Conservation (phyloP, 2,888 invertebrate genomes). For the Eumerus sabulonum region DNA sequence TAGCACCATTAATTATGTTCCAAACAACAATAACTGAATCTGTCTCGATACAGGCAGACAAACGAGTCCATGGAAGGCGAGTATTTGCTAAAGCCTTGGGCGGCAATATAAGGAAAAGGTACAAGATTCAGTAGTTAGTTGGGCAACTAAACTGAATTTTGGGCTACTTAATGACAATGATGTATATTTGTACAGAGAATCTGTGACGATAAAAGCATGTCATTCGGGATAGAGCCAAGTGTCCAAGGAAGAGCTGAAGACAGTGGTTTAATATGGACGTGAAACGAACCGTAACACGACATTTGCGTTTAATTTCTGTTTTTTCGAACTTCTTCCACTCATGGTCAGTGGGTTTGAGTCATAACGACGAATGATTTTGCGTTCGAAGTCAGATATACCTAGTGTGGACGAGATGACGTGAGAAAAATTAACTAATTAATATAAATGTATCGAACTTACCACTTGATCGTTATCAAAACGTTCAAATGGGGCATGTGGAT, state of each 20-base stretch:
- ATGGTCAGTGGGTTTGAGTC: background rate
- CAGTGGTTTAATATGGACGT: background rate
- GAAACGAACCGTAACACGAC: background rate
- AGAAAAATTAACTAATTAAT: constrained; percentile 27
- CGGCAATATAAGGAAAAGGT: constrained; percentile 1
- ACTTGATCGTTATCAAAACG: constrained; percentile 23
- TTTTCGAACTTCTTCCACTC: too few species aligned
- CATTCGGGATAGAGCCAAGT: too few species aligned
- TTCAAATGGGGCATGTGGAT: background rate
- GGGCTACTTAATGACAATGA: constrained; percentile 36
- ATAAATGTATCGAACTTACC: constrained; percentile 21
- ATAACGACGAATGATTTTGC: constrained; percentile 24
- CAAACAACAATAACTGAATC: constrained; percentile 61
- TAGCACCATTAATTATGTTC: constrained; percentile 60
- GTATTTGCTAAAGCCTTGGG: too few species aligned
- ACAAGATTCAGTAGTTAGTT: constrained; percentile 20
- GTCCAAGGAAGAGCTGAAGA: background rate
- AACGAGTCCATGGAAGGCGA: background rate
- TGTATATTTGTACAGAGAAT: constrained; percentile 21
- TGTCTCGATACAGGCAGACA: constrained; percentile 21
- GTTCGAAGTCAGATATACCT: background rate
- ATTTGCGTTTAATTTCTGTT: background rate
- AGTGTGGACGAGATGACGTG: background rate
- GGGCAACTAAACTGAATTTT: constrained; percentile 52
- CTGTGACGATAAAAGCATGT: background rate